Evolutionary conservation across 2,888 invertebrate species (phyloP).

Genomic region (Abrostola tripartita): DNA sequence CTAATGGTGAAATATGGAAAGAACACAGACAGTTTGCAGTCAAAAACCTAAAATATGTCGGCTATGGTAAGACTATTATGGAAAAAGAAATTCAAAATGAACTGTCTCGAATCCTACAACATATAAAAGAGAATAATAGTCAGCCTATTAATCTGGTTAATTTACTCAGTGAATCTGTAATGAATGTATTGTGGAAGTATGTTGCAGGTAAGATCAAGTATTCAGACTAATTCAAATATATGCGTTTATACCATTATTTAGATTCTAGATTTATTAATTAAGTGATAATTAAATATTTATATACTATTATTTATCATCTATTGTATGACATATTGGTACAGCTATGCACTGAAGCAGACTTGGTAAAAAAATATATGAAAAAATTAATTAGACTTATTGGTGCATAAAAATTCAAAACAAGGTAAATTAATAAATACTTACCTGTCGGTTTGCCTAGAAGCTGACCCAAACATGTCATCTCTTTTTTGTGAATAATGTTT

Average conservation of each 20-base stretch:
- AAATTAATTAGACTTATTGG: no score
- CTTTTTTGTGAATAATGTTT: not conserved
- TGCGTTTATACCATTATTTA: no score
- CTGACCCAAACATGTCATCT: not conserved
- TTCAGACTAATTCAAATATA: not conserved
- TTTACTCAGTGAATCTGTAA: constrained; percentile 89
- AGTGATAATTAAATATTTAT: no score
- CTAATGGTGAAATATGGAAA: constrained; percentile 90
- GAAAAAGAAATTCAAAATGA: constrained; percentile 89
- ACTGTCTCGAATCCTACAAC: constrained; percentile 83
- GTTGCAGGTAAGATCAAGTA: constrained; percentile 86
- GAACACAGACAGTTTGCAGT: constrained; percentile 91
- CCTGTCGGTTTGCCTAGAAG: no score
- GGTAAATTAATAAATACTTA: no score
- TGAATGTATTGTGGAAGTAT: constrained; percentile 92
- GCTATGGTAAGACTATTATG: constrained; percentile 90
- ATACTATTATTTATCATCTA: no score
- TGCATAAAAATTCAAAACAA: no score
- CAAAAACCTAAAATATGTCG: constrained; percentile 90
- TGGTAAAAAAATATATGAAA: no score
- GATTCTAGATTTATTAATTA: no score
- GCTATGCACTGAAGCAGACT: no score
- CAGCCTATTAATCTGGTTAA: constrained; percentile 83
- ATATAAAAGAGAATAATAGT: constrained; percentile 68
- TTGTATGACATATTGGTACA: no score